Conservation (phyloP, 1,140 invertebrate species). For the Bombus impatiens region DNA sequence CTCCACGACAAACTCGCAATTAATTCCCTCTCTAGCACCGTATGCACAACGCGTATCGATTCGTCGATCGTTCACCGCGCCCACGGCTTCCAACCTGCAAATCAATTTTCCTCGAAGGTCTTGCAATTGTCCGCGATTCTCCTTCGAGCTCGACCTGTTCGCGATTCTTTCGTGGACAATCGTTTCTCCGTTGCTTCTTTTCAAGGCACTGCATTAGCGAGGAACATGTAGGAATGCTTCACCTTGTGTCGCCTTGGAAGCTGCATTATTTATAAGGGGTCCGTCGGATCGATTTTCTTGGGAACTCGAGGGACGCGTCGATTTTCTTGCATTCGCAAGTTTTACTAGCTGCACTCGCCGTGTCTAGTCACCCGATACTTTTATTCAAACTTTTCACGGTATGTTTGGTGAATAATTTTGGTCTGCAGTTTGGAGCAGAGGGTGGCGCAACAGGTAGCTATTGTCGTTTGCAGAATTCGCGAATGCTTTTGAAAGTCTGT, state of each 20-base stretch:
- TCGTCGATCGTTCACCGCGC: conserved; percentile 50
- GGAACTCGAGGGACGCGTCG: background rate
- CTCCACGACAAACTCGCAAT: background rate
- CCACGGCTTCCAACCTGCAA: conserved; percentile 33
- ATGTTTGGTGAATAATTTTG: background rate
- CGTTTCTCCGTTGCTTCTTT: conserved; percentile 4
- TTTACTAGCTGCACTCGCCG: background rate
- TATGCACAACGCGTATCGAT: conserved; percentile 36
- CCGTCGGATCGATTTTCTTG: conserved; percentile 37
- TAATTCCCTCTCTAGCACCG: conserved; percentile 23
- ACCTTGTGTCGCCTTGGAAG: conserved; percentile 14
- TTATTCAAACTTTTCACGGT: background rate
- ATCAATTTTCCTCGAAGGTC: conserved; percentile 22
- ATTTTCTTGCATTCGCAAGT: background rate
- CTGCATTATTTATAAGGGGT: conserved; percentile 51
- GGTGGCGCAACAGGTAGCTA: background rate
- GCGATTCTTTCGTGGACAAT: conserved; percentile 6
- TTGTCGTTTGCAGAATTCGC: background rate
- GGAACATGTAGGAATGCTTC: conserved; percentile 40
- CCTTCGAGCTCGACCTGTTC: too few relatives aligned
- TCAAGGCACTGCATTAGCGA: conserved; percentile 14
- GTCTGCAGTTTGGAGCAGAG: too few relatives aligned
- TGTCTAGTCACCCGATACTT: background rate
- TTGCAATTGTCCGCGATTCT: conserved; percentile 29
- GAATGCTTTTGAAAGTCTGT: too few relatives aligned